Conservation (phyloP, 2,113 vertebrate genomes). For the Cyphotilapia sp. region DNA sequence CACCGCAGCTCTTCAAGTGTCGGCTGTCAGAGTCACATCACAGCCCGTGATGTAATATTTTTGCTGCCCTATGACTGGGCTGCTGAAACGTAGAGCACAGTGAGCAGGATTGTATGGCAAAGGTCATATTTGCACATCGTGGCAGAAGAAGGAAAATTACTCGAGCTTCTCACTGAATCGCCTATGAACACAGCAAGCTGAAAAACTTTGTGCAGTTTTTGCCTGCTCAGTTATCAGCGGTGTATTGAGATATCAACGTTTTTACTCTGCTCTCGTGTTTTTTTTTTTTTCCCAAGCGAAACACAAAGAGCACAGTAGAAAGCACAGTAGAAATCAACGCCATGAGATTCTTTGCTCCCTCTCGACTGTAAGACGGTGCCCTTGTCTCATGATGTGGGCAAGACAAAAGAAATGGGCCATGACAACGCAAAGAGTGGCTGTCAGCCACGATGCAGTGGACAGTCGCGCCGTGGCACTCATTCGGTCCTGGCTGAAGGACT, state of each 20-base stretch:
- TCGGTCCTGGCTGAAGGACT: neutral
- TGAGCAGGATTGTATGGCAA: neutral
- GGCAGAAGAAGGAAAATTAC: neutral
- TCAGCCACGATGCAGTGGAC: neutral
- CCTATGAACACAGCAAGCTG: neutral
- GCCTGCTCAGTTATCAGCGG: constrained; percentile 10
- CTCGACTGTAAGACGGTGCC: neutral
- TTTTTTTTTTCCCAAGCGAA: neutral
- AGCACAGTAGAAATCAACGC: neutral
- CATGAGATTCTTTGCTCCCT: neutral
- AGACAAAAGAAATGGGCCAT: neutral
- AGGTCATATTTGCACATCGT: neutral
- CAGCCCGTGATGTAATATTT: neutral
- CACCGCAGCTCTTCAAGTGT: neutral
- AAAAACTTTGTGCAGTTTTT: constrained; percentile 18
- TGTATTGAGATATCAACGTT: constrained; percentile 15
- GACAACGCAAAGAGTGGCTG: neutral
- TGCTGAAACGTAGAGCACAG: constrained; percentile 1
- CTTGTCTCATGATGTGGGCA: neutral
- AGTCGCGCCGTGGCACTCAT: neutral
- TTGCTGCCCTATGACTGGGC: neutral
- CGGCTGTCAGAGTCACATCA: neutral
- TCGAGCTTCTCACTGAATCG: neutral
- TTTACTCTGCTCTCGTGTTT: constrained; percentile 3
- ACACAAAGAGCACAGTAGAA: neutral